These are phyloP conservation scores for Zaprionus capensis DNA, from an alignment of 1,140 invertebrate genomes.

Conservation along the genomic window DNA sequence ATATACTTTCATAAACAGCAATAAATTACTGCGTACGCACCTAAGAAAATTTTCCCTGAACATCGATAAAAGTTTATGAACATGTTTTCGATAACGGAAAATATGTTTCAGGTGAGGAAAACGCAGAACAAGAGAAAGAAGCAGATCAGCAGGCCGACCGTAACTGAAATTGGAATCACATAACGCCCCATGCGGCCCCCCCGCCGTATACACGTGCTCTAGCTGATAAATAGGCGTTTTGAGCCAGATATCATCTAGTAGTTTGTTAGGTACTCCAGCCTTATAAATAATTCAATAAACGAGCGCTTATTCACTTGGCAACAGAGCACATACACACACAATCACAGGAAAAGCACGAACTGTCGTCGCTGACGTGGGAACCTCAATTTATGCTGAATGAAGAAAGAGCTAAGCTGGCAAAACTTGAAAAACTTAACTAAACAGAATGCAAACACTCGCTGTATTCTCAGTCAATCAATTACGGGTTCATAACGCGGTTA, in stretches of 20 bases:
- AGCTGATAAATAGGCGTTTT: slow-evolving; percentile 17
- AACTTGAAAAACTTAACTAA: slow-evolving; percentile 4
- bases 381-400: slow-evolving; percentile 43
- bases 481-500: slow-evolving; percentile 1
- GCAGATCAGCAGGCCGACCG: neutral
- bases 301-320: slow-evolving; percentile 24
- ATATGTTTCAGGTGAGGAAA: neutral
- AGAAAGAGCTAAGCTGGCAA: slow-evolving; percentile 12
- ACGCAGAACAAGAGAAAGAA: neutral
- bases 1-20: slow-evolving; percentile 35
- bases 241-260: slow-evolving; percentile 4
- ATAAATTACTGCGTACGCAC: slow-evolving; percentile 38
- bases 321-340: slow-evolving; percentile 4
- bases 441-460: neutral
- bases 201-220: slow-evolving; percentile 4
- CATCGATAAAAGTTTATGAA: slow-evolving; percentile 34
- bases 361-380: slow-evolving; percentile 44
- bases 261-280: slow-evolving; percentile 1
- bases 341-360: neutral
- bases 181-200: slow-evolving; percentile 12
- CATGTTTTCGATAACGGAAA: slow-evolving; percentile 13
- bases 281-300: slow-evolving; percentile 43
- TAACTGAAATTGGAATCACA: neutral
- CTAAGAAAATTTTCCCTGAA: slow-evolving; percentile 21
- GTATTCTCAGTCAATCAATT: slow-evolving; percentile 29